A percentile compares a stretch with the other conserved stretches of the same genome.
phyloP scores from a whole-genome alignment of 1,140 invertebrate species.

The Brachionus paranguensis region DNA sequence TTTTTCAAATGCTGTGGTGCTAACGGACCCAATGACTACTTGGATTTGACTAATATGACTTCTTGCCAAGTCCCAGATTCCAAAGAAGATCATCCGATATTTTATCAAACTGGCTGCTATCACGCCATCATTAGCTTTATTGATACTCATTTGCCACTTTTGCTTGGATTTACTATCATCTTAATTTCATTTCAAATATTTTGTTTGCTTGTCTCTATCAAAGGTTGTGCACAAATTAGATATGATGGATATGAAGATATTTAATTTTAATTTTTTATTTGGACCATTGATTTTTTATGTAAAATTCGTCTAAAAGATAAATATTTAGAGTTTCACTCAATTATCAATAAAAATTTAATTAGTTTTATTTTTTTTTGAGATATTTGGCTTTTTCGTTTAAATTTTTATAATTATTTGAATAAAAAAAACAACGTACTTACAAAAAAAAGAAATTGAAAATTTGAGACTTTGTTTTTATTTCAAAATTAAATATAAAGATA shows the following conservation, averaged over 20 bases:
- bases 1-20: conserved; percentile 34
- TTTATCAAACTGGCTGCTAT: conserved; percentile 20
- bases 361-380: neutral
- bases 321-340: neutral
- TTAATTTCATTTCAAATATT: conserved; percentile 37
- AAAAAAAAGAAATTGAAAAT: neutral
- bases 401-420: neutral
- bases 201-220: conserved; percentile 22
- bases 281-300: neutral
- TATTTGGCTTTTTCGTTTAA: neutral
- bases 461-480: neutral
- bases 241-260: conserved; percentile 38
- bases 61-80: neutral
- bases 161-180: conserved; percentile 15
- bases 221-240: conserved; percentile 3
- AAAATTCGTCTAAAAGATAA: neutral
- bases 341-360: neutral
- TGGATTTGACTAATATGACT: neutral
- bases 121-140: neutral
- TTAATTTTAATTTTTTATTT: neutral
- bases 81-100: neutral
- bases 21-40: conserved; percentile 15
- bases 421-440: neutral
- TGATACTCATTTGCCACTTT: conserved; percentile 28
- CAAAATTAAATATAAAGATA: neutral